These are phyloP conservation scores for Acanthosoma haemorrhoidale DNA, from an alignment of 2,888 invertebrate species.

Conservation along the genomic window DNA sequence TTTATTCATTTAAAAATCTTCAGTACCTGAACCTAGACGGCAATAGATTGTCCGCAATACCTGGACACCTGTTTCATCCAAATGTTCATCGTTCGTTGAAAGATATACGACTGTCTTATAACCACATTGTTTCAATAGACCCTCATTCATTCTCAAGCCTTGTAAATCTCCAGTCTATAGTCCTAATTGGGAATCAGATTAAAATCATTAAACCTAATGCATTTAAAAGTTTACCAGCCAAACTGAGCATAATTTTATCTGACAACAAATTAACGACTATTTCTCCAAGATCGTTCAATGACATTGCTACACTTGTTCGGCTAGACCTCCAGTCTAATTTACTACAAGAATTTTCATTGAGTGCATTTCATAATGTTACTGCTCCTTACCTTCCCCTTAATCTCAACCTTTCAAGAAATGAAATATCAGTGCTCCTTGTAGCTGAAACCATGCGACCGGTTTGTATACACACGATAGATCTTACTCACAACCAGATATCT, in stretches of 20 bases:
- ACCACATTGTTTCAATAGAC: slow-evolving; percentile 64
- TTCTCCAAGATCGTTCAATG: slow-evolving; percentile 65
- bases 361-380: slow-evolving; percentile 63
- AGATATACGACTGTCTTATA: slow-evolving; percentile 76
- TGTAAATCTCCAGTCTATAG: slow-evolving; percentile 67
- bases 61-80: slow-evolving; percentile 61
- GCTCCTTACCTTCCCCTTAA: slow-evolving; percentile 60
- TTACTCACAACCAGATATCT: slow-evolving; percentile 61
- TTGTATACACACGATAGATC: slow-evolving; percentile 64
- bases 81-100: slow-evolving; percentile 65
- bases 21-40: slow-evolving; percentile 82
- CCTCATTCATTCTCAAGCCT: slow-evolving; percentile 66
- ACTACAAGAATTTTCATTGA: slow-evolving; percentile 62
- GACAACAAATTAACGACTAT: slow-evolving; percentile 73
- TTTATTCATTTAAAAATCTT: slow-evolving; percentile 62
- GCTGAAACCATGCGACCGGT: slow-evolving; percentile 50
- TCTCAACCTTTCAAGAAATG: slow-evolving; percentile 71
- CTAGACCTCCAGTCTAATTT: slow-evolving; percentile 77
- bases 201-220: slow-evolving; percentile 62
- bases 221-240: slow-evolving; percentile 69
- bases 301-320: slow-evolving; percentile 68
- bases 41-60: slow-evolving; percentile 69
- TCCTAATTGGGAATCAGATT: slow-evolving; percentile 73
- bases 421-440: slow-evolving; percentile 49
- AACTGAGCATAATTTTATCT: slow-evolving; percentile 76